Evolutionary conservation across 2,888 invertebrate species (phyloP).

Genomic region (Monochamus alternatus): DNA sequence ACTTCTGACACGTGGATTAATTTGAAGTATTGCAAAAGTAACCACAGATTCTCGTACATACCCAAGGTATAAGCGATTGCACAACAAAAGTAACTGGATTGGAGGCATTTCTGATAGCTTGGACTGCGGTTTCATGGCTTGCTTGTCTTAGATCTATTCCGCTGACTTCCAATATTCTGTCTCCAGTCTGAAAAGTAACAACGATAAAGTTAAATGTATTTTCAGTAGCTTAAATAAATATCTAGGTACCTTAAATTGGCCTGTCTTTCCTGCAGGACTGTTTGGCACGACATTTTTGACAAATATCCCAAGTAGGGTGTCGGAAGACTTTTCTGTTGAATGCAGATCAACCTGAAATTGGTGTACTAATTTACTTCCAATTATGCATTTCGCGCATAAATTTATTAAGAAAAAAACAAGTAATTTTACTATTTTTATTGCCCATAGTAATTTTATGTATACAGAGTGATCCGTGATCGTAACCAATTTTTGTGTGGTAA

Average conservation of each 20-base stretch:
- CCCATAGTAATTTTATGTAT: too few relatives aligned
- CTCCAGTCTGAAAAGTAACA: slow-evolving; percentile 80
- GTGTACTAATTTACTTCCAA: background rate
- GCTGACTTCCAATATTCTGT: slow-evolving; percentile 92
- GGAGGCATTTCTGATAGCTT: slow-evolving; percentile 92
- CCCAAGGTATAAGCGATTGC: slow-evolving; percentile 86
- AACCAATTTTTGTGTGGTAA: too few relatives aligned
- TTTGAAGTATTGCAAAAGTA: too few relatives aligned
- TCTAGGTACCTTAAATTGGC: slow-evolving; percentile 83
- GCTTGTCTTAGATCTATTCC: slow-evolving; percentile 92
- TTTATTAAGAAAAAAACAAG: too few relatives aligned
- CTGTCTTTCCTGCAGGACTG: slow-evolving; percentile 93
- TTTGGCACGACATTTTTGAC: slow-evolving; percentile 96
- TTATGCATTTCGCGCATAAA: background rate
- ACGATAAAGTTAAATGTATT: background rate
- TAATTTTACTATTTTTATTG: too few relatives aligned
- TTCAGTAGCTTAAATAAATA: background rate
- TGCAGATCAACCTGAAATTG: slow-evolving; percentile 81
- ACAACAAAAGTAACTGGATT: slow-evolving; percentile 93
- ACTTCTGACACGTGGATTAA: too few relatives aligned
- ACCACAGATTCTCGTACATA: slow-evolving; percentile 68
- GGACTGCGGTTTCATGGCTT: slow-evolving; percentile 94
- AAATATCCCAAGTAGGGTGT: slow-evolving; percentile 93
- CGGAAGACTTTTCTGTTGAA: slow-evolving; percentile 73
- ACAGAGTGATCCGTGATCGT: too few relatives aligned